Evolutionary conservation across 2,797 vertebrate species (phyloP).

Genomic region (Sternarchorhynchus goeldii): DNA sequence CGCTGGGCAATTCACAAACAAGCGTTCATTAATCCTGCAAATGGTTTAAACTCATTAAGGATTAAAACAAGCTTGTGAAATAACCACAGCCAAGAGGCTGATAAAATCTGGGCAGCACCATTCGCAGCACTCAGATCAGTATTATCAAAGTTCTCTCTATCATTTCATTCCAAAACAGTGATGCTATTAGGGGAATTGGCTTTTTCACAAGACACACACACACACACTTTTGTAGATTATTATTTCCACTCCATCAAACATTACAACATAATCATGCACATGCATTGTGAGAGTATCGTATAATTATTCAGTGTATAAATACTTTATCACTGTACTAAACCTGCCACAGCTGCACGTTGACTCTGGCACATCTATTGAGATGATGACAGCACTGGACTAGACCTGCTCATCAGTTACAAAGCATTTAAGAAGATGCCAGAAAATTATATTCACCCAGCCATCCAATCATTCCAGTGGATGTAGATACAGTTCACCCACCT

Average conservation of each 20-base stretch:
- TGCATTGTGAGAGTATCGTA: neutral
- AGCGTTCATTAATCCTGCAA: neutral
- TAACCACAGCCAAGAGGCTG: neutral
- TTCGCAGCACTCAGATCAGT: neutral
- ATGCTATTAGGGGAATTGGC: neutral
- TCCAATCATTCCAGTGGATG: no score
- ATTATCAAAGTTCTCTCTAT: neutral
- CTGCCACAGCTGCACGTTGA: no score
- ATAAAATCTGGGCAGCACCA: neutral
- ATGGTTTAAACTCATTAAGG: constrained; percentile 14
- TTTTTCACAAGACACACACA: neutral
- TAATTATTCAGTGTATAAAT: neutral
- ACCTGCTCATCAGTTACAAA: no score
- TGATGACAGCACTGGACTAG: neutral
- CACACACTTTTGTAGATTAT: neutral
- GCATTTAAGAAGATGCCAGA: no score
- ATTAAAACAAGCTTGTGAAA: constrained; percentile 7
- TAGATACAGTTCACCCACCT: no score
- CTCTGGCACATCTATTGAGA: no score
- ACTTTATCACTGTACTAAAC: neutral
- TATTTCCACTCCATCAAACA: neutral
- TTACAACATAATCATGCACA: neutral
- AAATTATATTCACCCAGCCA: no score
- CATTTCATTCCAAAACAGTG: neutral
- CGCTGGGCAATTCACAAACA: constrained; percentile 23